These are phyloP conservation scores for Tragulus kanchil DNA, from an alignment of 2,113 vertebrate genomes.

Conservation along the genomic window DNA sequence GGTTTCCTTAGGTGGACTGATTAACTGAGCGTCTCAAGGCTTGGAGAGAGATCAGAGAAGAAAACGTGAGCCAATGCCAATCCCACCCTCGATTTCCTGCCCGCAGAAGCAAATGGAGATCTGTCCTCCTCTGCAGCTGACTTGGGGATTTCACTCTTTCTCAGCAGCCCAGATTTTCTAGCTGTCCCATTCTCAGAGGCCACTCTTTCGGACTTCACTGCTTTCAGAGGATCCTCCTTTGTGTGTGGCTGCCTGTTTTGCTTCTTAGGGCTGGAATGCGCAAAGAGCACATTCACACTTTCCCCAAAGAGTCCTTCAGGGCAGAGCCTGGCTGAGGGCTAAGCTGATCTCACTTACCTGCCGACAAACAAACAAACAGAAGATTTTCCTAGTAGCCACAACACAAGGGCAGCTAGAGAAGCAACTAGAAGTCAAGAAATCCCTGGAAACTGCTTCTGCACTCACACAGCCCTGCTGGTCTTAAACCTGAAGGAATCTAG, in stretches of 20 bases:
- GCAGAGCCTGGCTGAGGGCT: not conserved
- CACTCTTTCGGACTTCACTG: not conserved
- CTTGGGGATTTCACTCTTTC: not conserved
- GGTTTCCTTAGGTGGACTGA: not conserved
- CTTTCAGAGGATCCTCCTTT: not conserved
- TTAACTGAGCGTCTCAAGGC: not conserved
- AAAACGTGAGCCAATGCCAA: not conserved
- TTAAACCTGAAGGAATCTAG: not conserved
- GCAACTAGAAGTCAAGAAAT: not conserved
- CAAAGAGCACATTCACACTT: not conserved
- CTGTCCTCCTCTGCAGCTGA: not conserved
- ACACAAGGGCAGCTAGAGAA: constrained; percentile 38
- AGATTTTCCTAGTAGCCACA: not conserved
- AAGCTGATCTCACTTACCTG: not conserved
- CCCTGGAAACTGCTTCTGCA: not conserved
- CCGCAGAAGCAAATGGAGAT: fast-evolving
- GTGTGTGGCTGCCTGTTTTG: not conserved
- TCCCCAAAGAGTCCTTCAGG: not conserved
- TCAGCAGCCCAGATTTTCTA: not conserved
- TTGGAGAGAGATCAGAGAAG: not conserved
- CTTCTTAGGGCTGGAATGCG: constrained; percentile 13
- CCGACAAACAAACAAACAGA: constrained; percentile 51
- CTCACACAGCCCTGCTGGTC: not conserved
- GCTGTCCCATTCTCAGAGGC: not conserved
- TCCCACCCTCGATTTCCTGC: not conserved